These are phyloP conservation scores for Caenorhabditis tropicalis DNA, from an alignment of 1,140 invertebrate species.

Conservation along the genomic window DNA sequence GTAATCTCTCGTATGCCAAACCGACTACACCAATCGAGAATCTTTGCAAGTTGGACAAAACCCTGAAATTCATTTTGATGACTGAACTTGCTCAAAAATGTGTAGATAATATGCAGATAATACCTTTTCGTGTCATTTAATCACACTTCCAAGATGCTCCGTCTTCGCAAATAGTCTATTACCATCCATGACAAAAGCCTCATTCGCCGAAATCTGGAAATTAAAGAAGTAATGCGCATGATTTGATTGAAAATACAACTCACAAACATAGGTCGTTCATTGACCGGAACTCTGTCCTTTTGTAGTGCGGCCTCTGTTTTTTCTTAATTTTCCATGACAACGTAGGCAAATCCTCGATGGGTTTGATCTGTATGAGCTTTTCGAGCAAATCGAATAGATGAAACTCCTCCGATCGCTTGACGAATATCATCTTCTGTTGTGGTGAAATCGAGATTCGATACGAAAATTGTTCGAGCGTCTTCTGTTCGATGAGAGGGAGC, in stretches of 20 bases:
- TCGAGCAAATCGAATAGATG: not conserved
- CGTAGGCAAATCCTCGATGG: conserved; percentile 77
- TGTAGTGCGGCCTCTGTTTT: conserved; percentile 78
- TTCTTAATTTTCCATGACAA: conserved; percentile 74
- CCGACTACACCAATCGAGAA: conserved; percentile 84
- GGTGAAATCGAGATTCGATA: conserved; percentile 74
- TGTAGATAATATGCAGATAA: not conserved
- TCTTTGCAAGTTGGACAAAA: conserved; percentile 92
- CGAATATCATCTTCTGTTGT: conserved; percentile 75
- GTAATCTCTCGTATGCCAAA: conserved; percentile 86
- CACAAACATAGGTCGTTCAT: conserved; percentile 46
- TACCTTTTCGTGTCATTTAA: conserved; percentile 82
- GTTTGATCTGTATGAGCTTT: not conserved
- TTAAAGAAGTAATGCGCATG: not conserved
- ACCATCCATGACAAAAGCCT: conserved; percentile 98
- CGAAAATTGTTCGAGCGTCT: conserved; percentile 51
- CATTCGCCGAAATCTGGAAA: conserved; percentile 81
- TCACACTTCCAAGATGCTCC: conserved; percentile 78
- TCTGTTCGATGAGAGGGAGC: conserved; percentile 51
- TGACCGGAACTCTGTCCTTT: conserved; percentile 76
- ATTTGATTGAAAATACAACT: conserved; percentile 3
- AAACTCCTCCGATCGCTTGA: not conserved
- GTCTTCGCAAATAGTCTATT: conserved; percentile 92
- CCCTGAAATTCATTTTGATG: conserved; percentile 76
- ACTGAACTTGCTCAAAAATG: too few relatives aligned